Conservation (phyloP, 2,113 vertebrate species). For the cattle (Bos taurus) region DNA sequence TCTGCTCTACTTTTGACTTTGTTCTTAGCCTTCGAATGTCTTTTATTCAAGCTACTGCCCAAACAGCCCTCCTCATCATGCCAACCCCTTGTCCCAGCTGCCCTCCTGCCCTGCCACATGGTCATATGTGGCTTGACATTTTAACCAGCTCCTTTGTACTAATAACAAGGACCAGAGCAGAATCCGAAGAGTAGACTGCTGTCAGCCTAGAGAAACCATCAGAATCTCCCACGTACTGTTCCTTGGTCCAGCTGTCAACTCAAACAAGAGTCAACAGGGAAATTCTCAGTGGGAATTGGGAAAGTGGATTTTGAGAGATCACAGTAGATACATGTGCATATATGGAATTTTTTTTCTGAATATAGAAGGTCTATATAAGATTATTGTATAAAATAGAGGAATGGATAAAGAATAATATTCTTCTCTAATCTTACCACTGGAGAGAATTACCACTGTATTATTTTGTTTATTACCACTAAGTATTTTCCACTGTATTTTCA, state of each 20-base stretch:
- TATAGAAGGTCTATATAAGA: not conserved
- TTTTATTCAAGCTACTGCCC: not conserved
- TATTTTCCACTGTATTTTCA: not conserved
- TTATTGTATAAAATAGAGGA: not conserved
- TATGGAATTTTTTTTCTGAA: not conserved
- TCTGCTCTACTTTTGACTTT: not conserved
- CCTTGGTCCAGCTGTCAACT: not conserved
- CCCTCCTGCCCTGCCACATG: not conserved
- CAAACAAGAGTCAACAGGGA: not conserved
- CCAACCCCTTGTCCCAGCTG: not conserved
- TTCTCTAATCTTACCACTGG: not conserved
- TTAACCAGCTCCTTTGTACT: not conserved
- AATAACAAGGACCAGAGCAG: not conserved
- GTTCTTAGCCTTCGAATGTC: not conserved
- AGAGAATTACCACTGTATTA: not conserved
- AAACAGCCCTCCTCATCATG: not conserved
- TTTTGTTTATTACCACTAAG: not conserved
- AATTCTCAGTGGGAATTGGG: not conserved
- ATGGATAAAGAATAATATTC: not conserved
- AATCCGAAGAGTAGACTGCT: not conserved
- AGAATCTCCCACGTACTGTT: not conserved
- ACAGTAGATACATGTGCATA: not conserved
- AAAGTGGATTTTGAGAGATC: not conserved
- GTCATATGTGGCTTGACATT: not conserved
- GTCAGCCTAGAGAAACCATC: not conserved